These are phyloP conservation scores for Boulengeromyrus knoepffleri DNA, from an alignment of 2,113 vertebrate genomes.

Conservation along the genomic window DNA sequence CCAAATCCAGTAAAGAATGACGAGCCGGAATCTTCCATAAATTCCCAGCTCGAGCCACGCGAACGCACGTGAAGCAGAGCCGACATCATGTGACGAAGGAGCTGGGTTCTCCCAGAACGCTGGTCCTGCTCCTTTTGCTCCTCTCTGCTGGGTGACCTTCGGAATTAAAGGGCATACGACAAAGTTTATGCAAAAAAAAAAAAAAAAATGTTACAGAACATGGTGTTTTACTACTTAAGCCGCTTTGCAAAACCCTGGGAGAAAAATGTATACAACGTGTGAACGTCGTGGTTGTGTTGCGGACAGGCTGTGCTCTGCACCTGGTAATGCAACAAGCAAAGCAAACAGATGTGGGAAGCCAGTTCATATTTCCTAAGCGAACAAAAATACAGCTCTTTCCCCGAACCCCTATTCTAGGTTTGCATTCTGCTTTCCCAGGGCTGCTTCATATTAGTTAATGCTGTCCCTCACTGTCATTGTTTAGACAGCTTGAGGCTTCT, in stretches of 20 bases:
- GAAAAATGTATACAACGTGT: constrained; percentile 27
- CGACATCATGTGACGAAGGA: background rate
- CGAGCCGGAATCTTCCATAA: constrained; percentile 41
- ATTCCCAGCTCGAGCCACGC: background rate
- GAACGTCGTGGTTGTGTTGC: constrained; percentile 46
- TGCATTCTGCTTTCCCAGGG: constrained; percentile 75
- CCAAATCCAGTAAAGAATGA: constrained; percentile 40
- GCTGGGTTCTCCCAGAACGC: background rate
- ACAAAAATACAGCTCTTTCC: constrained; percentile 70
- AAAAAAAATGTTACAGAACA: background rate
- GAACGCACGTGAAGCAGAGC: background rate
- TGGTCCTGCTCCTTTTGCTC: background rate
- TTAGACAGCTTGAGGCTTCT: constrained; percentile 83
- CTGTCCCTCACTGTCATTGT: constrained; percentile 63
- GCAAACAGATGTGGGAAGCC: constrained; percentile 66
- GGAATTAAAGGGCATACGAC: background rate
- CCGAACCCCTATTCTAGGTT: constrained; percentile 52
- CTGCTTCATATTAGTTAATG: constrained; percentile 66
- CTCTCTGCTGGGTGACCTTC: background rate
- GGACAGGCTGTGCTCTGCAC: constrained; percentile 51
- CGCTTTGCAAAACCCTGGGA: constrained; percentile 17
- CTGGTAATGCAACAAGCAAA: constrained; percentile 61
- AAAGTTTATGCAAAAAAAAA: background rate
- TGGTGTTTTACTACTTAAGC: constrained; percentile 46
- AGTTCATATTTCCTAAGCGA: constrained; percentile 66